Evolutionary conservation across 64 coral and sea anemone genomes (phyloP).

Genomic region (Stichodactyla helianthus): DNA sequence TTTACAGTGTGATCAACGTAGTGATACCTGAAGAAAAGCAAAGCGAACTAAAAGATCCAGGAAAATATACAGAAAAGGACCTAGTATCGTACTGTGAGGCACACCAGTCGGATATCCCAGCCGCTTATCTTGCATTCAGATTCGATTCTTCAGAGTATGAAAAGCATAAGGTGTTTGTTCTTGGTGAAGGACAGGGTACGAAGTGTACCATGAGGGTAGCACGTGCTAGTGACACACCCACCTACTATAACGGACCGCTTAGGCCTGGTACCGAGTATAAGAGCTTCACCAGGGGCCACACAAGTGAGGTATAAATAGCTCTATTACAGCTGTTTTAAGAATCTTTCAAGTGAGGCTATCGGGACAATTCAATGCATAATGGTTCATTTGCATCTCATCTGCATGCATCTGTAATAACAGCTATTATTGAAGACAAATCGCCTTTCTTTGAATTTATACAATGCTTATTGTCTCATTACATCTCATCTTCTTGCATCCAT

Average conservation of each 20-base stretch:
- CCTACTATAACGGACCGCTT: conserved; percentile 27
- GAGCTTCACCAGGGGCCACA: conserved; percentile 2
- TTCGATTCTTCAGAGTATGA: background rate
- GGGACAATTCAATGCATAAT: no score
- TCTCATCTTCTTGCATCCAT: no score
- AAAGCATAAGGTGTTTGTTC: conserved; percentile 13
- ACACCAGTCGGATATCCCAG: background rate
- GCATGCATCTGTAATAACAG: no score
- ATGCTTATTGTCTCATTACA: no score
- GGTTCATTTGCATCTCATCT: no score
- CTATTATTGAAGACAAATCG: no score
- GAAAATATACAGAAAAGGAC: background rate
- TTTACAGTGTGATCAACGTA: background rate
- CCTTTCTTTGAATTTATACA: no score
- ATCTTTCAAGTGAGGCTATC: no score
- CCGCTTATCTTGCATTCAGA: conserved; percentile 16
- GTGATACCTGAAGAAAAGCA: background rate
- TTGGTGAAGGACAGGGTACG: background rate
- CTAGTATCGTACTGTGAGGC: conserved; percentile 19
- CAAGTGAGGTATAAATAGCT: conserved; percentile 10
- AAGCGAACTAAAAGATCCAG: background rate
- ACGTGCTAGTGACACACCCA: background rate
- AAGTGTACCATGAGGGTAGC: background rate
- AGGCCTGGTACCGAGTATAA: conserved; percentile 20
- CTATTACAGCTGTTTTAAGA: no score